These are phyloP conservation scores for Ooceraea biroi DNA, from an alignment of 1,140 invertebrate genomes.

Conservation along the genomic window DNA sequence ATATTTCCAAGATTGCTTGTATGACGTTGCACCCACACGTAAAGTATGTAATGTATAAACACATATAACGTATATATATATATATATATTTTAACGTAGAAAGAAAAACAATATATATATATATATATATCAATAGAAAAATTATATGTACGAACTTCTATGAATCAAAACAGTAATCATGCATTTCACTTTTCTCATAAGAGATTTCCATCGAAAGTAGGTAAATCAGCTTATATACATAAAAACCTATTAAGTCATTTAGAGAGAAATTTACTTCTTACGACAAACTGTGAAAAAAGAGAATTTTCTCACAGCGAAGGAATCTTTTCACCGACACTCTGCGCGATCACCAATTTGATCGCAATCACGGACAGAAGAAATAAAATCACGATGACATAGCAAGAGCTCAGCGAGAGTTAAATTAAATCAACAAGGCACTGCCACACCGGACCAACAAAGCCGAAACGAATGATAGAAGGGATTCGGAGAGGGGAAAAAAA, in stretches of 20 bases:
- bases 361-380: neutral
- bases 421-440: slow-evolving; percentile 81
- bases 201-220: neutral
- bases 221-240: slow-evolving; percentile 8
- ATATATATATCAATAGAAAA: slow-evolving; percentile 11
- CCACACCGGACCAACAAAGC: slow-evolving; percentile 81
- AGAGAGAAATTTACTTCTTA: neutral
- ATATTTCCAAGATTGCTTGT: neutral
- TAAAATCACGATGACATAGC: slow-evolving; percentile 28
- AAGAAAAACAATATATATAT: neutral
- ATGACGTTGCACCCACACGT: neutral
- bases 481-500: neutral
- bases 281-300: neutral
- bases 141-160: slow-evolving; percentile 12
- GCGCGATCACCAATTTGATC: neutral
- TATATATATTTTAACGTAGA: slow-evolving; percentile 4
- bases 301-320: neutral
- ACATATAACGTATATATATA: slow-evolving; percentile 3
- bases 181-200: neutral
- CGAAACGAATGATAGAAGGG: slow-evolving; percentile 5
- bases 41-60: slow-evolving; percentile 1
- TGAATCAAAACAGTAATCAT: slow-evolving; percentile 36
- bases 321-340: slow-evolving; percentile 40
- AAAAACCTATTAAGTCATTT: neutral
- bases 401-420: slow-evolving; percentile 43